phyloP scores from a whole-genome alignment of 1,140 invertebrate species.

The Tetragnatha versicolor region DNA sequence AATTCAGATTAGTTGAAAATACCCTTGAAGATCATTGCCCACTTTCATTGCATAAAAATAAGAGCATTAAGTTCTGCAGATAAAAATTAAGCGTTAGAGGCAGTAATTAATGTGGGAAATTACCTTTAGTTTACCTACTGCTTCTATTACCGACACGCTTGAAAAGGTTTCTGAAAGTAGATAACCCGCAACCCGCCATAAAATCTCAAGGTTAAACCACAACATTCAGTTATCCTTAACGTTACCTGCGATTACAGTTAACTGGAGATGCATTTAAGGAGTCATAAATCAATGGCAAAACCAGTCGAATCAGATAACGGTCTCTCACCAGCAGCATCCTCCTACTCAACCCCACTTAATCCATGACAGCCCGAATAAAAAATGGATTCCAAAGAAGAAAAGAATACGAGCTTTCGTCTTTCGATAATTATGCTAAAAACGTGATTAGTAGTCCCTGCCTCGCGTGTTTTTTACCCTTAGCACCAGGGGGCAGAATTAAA shows the following conservation, averaged over 20 bases:
- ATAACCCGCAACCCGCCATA: no score
- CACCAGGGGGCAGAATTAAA: background rate
- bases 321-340: background rate
- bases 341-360: background rate
- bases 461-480: no score
- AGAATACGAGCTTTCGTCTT: background rate
- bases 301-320: background rate
- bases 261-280: background rate
- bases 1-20: no score
- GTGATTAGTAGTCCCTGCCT: slow-evolving; percentile 16
- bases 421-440: slow-evolving; percentile 11
- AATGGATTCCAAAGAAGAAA: no score
- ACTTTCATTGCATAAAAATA: no score
- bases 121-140: no score
- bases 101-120: no score
- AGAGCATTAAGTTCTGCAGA: no score
- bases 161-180: no score
- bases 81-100: no score
- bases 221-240: background rate
- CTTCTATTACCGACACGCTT: no score
- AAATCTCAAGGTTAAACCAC: background rate
- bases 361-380: background rate
- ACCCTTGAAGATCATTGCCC: no score
- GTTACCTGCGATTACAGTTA: background rate
- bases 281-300: background rate